phyloP scores from a whole-genome alignment of 1,140 invertebrate species.

The Drosophila quadrilineata region DNA sequence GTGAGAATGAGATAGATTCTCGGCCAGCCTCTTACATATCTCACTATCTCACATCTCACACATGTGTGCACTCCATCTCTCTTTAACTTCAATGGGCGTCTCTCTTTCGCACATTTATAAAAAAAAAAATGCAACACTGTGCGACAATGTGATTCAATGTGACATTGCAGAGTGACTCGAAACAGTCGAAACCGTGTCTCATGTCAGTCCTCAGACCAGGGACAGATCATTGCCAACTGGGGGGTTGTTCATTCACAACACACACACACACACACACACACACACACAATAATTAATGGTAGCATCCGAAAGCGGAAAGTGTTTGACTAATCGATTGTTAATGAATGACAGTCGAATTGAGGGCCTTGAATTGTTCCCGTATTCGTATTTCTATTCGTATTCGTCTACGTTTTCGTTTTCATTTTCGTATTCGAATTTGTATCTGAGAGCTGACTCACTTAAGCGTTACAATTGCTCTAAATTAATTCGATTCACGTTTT shows the following conservation, averaged over 20 bases:
- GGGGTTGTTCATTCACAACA: constrained; percentile 28
- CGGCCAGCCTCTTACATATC: constrained; percentile 22
- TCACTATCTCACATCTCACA: constrained; percentile 23
- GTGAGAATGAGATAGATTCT: constrained; percentile 2
- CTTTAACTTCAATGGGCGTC: too few species aligned
- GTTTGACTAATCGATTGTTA: constrained; percentile 78
- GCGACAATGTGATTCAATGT: background rate
- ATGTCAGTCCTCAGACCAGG: background rate
- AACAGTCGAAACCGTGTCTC: constrained; percentile 14
- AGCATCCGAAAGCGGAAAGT: constrained; percentile 60
- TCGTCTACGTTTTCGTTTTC: too few species aligned
- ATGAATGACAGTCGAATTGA: constrained; percentile 73
- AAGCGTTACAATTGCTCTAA: constrained; percentile 63
- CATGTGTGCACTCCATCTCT: constrained; percentile 18
- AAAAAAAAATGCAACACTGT: constrained; percentile 19
- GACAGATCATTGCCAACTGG: background rate
- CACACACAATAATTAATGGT: constrained; percentile 59
- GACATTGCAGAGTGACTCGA: constrained; percentile 33
- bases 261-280: too few species aligned
- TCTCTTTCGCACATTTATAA: background rate
- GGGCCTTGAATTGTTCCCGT: background rate
- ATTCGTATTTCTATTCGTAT: too few species aligned
- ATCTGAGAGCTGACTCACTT: constrained; percentile 57
- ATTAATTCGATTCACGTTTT: constrained; percentile 72
- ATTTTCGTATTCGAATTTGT: background rate